phyloP scores from a whole-genome alignment of 2,888 invertebrate species.

The Cantharis nigra region DNA sequence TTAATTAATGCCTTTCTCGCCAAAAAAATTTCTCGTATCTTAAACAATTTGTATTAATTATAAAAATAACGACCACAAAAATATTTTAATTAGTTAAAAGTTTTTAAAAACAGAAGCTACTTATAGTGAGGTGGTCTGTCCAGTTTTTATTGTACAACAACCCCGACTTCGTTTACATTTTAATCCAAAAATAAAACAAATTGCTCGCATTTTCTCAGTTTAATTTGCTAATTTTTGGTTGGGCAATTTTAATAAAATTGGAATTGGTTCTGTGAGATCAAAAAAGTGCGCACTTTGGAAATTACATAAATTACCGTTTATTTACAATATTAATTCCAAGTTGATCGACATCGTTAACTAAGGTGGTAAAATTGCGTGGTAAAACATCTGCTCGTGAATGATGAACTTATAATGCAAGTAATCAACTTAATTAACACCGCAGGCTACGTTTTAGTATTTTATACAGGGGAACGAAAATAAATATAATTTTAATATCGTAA shows the following conservation, averaged over 20 bases:
- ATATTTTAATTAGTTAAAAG: slow-evolving; percentile 47
- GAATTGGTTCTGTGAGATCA: neutral
- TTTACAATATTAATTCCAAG: slow-evolving; percentile 6
- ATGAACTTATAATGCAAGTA: slow-evolving; percentile 36
- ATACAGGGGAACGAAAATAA: slow-evolving; percentile 16
- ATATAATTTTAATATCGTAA: neutral
- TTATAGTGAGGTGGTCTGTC: slow-evolving; percentile 38
- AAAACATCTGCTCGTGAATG: slow-evolving; percentile 36
- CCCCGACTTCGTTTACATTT: slow-evolving; percentile 18
- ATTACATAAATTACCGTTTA: neutral
- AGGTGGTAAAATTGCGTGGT: slow-evolving; percentile 28
- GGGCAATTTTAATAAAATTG: neutral
- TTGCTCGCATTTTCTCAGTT: neutral
- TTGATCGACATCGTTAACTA: slow-evolving; percentile 27
- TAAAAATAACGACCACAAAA: slow-evolving; percentile 43
- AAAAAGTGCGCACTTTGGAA: neutral
- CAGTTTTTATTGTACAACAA: slow-evolving; percentile 22
- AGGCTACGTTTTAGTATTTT: slow-evolving; percentile 18
- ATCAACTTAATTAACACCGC: slow-evolving; percentile 35
- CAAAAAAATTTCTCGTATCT: slow-evolving; percentile 37
- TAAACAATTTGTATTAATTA: slow-evolving; percentile 51
- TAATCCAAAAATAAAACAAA: slow-evolving; percentile 4
- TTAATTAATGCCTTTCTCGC: slow-evolving; percentile 32
- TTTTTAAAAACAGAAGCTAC: slow-evolving; percentile 31
- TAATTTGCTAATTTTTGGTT: neutral